Conservation (phyloP, 2,797 vertebrate species). For the Hoplostethus mediterraneus region DNA sequence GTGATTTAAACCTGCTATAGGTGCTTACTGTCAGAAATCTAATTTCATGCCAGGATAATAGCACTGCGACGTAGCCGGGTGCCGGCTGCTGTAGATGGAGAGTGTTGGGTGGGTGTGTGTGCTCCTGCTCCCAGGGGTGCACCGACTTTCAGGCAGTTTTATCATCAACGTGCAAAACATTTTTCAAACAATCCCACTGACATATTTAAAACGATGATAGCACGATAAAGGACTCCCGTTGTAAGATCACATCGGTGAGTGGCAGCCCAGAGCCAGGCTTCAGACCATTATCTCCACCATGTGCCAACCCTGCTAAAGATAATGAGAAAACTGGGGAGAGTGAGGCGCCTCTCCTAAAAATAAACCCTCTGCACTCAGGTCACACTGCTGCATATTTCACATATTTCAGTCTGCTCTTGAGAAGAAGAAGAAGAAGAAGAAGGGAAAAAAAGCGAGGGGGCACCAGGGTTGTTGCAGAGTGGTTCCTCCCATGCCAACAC, state of each 20-base stretch:
- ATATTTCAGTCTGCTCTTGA: constrained; percentile 75
- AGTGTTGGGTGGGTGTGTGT: background rate
- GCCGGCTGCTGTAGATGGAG: constrained; percentile 6
- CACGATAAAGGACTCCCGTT: background rate
- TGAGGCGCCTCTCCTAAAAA: constrained; percentile 69
- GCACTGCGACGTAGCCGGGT: constrained; percentile 12
- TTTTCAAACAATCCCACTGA: background rate
- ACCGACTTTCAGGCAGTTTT: constrained; percentile 15
- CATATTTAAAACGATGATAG: background rate
- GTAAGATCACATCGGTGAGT: constrained; percentile 10
- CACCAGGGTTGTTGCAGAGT: constrained; percentile 28
- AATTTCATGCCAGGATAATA: constrained; percentile 56
- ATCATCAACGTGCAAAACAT: background rate
- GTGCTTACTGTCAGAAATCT: constrained; percentile 49
- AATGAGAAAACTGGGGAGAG: constrained; percentile 51
- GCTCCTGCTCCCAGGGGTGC: constrained; percentile 28
- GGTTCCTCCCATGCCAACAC: constrained; percentile 38
- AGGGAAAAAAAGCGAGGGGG: constrained; percentile 29
- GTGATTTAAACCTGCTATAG: constrained; percentile 52
- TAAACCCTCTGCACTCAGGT: constrained; percentile 68
- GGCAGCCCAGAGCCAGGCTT: constrained; percentile 14
- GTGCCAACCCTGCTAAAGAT: constrained; percentile 39
- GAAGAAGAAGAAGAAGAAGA: constrained; percentile 32
- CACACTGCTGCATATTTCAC: constrained; percentile 76
- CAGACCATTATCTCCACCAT: constrained; percentile 34